Percentiles rank a stretch among this genome's conserved stretches.
Conservation (phyloP, 2,797 vertebrate genomes). For the Acropternis orthonyx region DNA sequence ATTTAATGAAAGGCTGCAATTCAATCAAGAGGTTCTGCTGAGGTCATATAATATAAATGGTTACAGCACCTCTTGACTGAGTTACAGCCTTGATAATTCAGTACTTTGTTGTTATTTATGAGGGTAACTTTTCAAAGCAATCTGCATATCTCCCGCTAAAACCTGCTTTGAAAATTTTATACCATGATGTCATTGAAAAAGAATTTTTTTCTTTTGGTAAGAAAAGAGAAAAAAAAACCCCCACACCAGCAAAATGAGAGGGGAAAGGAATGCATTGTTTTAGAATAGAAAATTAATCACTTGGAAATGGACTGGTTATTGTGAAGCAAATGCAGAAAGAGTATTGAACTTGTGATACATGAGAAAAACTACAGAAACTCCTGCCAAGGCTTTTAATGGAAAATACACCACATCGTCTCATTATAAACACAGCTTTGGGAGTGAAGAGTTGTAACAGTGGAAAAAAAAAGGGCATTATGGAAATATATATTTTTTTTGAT, state of each 20-base stretch:
- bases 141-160: constrained; percentile 67
- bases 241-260: constrained; percentile 8
- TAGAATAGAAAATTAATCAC: constrained; percentile 75
- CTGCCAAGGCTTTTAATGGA: constrained; percentile 70
- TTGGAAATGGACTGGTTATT: constrained; percentile 68
- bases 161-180: constrained; percentile 69
- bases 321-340: constrained; percentile 61
- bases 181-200: constrained; percentile 62
- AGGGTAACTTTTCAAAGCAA: constrained; percentile 67
- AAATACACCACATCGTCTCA: constrained; percentile 60
- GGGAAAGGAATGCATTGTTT: constrained; percentile 62
- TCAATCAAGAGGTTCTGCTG: constrained; percentile 72
- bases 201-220: constrained; percentile 36
- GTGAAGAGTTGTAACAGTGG: constrained; percentile 20
- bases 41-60: constrained; percentile 72
- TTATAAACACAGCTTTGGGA: constrained; percentile 62
- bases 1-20: constrained; percentile 73
- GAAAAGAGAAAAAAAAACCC: neutral
- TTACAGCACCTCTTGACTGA: constrained; percentile 68
- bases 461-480: constrained; percentile 55
- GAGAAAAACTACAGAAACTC: constrained; percentile 64
- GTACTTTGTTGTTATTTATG: constrained; percentile 76
- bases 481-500: neutral
- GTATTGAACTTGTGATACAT: constrained; percentile 60
- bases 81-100: constrained; percentile 70